Evolutionary conservation across 1,140 invertebrate species (phyloP).

Genomic region (Drosophila sechellia): DNA sequence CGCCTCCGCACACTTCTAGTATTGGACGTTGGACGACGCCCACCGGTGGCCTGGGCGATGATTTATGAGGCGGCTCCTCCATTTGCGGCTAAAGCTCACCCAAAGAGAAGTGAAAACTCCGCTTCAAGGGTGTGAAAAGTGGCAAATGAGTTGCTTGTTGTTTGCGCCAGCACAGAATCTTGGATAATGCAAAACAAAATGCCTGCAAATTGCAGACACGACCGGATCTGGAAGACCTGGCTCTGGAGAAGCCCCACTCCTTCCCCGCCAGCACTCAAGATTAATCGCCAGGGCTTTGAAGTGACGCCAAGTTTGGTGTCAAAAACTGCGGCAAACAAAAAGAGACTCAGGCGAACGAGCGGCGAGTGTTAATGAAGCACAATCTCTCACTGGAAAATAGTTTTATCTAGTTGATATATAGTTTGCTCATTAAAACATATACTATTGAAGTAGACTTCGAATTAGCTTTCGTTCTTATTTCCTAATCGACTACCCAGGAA

Average conservation of each 20-base stretch:
- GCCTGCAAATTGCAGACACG: slow-evolving; percentile 63
- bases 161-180: slow-evolving; percentile 47
- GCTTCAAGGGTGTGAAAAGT: slow-evolving; percentile 59
- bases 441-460: too few relatives aligned
- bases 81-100: slow-evolving; percentile 37
- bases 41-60: slow-evolving; percentile 63
- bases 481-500: too few relatives aligned
- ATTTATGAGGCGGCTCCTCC: slow-evolving; percentile 73
- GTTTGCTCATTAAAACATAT: too few relatives aligned
- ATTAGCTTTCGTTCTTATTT: not conserved
- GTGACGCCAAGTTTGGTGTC: slow-evolving; percentile 50
- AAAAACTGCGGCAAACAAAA: slow-evolving; percentile 59
- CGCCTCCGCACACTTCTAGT: slow-evolving; percentile 71
- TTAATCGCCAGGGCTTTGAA: slow-evolving; percentile 69
- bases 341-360: slow-evolving; percentile 16
- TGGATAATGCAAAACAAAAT: slow-evolving; percentile 52
- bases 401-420: not conserved
- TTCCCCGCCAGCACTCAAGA: slow-evolving; percentile 37
- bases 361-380: slow-evolving; percentile 67
- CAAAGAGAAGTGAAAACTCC: slow-evolving; percentile 28
- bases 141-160: slow-evolving; percentile 57
- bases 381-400: slow-evolving; percentile 14
- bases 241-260: not conserved
- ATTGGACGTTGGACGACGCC: slow-evolving; percentile 75
- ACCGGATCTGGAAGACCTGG: slow-evolving; percentile 37